phyloP scores from a whole-genome alignment of 2,113 vertebrate genomes.

The Apodemus sylvaticus region DNA sequence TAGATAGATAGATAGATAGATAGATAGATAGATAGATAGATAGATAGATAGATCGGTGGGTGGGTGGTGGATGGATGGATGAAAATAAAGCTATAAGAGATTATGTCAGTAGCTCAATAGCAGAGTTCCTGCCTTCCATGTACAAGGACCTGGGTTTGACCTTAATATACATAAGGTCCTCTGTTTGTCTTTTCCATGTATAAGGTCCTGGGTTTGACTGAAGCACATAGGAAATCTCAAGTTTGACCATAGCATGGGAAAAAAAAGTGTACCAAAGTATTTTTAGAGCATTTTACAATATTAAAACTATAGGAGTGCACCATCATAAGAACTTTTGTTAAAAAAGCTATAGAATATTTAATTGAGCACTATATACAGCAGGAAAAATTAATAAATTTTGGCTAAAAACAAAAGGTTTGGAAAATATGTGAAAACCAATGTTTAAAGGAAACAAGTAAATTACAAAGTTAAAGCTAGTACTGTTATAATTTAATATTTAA shows the following conservation, averaged over 20 bases:
- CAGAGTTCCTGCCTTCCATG: background rate
- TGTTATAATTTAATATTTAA: background rate
- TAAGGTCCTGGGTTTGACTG: background rate
- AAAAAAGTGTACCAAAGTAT: background rate
- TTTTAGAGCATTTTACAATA: background rate
- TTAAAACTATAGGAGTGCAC: constrained; percentile 23
- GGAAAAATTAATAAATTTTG: constrained; percentile 35
- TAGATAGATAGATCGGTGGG: no score
- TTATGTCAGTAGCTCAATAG: background rate
- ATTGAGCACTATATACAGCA: constrained; percentile 19
- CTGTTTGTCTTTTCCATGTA: background rate
- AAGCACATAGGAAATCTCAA: background rate
- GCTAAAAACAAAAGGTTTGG: background rate
- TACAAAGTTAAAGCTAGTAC: background rate
- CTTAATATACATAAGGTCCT: background rate
- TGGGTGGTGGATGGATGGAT: background rate
- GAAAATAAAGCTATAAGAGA: background rate
- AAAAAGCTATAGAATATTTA: background rate
- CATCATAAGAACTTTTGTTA: constrained; percentile 22
- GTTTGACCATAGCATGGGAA: background rate
- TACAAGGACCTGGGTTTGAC: background rate
- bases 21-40: no score
- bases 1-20: background rate
- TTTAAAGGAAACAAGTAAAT: background rate
- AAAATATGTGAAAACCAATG: constrained; percentile 39